These are phyloP conservation scores for Engraulis encrasicolus DNA, from an alignment of 2,113 vertebrate species.

Conservation along the genomic window DNA sequence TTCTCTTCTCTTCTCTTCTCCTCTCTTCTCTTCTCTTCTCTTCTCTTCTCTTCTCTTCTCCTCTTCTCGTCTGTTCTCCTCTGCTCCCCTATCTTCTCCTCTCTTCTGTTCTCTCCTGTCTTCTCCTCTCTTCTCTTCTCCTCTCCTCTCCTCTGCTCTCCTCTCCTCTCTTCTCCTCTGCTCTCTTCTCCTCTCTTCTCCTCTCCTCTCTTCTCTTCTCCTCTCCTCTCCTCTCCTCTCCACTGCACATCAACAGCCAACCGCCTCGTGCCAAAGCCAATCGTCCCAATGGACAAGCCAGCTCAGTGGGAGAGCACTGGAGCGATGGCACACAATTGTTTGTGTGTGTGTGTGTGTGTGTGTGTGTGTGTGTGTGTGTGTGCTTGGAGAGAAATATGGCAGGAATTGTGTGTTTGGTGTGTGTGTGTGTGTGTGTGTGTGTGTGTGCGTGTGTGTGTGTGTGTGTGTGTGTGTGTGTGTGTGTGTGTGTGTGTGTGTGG, in stretches of 20 bases:
- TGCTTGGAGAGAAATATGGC: too few relatives aligned
- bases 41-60: background rate
- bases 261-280: background rate
- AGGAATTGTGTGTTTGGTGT: conserved; percentile 27
- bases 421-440: conserved; percentile 28
- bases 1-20: background rate
- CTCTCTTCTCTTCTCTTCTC: background rate
- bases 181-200: background rate
- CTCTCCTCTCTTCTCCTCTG: background rate
- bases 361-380: too few relatives aligned
- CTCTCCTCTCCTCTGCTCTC: background rate
- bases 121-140: background rate
- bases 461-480: conserved; percentile 25
- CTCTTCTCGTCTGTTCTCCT: background rate
- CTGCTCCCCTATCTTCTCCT: background rate
- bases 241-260: too few relatives aligned
- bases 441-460: too few relatives aligned
- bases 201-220: background rate
- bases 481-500: too few relatives aligned
- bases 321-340: conserved; percentile 30
- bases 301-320: conserved; percentile 16
- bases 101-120: background rate
- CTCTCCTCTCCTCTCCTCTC: too few relatives aligned
- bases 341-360: too few relatives aligned
- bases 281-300: conserved; percentile 15